Conservation (phyloP, 2,113 vertebrate genomes). For the Ivindomyrus marchei region DNA sequence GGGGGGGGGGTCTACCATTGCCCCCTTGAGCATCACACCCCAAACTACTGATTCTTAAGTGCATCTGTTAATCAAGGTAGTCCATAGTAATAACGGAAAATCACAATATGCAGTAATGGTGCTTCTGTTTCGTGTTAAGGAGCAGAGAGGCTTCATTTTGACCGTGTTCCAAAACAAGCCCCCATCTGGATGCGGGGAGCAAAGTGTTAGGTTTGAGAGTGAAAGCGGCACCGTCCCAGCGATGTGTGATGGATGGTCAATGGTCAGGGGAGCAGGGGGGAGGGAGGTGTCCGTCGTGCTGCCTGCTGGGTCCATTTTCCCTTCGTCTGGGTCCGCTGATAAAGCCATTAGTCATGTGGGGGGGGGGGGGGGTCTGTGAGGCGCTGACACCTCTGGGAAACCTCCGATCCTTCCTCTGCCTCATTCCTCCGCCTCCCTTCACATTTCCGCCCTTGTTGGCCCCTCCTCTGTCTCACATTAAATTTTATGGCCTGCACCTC, state of each 20-base stretch:
- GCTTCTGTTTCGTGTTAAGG: background rate
- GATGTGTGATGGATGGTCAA: slow-evolving; percentile 35
- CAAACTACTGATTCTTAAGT: background rate
- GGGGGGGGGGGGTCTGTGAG: slow-evolving; percentile 15
- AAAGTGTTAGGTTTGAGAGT: slow-evolving; percentile 49
- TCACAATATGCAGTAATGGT: background rate
- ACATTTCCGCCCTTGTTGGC: background rate
- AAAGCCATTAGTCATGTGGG: slow-evolving; percentile 51
- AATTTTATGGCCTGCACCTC: background rate
- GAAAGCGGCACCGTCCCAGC: slow-evolving; percentile 19
- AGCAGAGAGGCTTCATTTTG: background rate
- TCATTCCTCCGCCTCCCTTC: background rate
- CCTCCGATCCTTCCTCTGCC: background rate
- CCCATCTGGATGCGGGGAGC: slow-evolving; percentile 45
- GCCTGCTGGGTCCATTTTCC: slow-evolving; percentile 41
- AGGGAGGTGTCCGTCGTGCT: slow-evolving; percentile 39
- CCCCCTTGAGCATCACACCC: background rate
- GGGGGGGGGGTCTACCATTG: too few species aligned
- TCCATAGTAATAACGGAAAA: background rate
- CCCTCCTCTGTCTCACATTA: background rate
- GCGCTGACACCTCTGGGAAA: slow-evolving; percentile 3
- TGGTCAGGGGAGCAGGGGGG: slow-evolving; percentile 21
- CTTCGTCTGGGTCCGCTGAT: slow-evolving; percentile 42
- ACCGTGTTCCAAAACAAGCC: slow-evolving; percentile 39
- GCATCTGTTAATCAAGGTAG: background rate